Evolutionary conservation across 2,888 invertebrate genomes (phyloP).

Genomic region (Synergus itoensis): DNA sequence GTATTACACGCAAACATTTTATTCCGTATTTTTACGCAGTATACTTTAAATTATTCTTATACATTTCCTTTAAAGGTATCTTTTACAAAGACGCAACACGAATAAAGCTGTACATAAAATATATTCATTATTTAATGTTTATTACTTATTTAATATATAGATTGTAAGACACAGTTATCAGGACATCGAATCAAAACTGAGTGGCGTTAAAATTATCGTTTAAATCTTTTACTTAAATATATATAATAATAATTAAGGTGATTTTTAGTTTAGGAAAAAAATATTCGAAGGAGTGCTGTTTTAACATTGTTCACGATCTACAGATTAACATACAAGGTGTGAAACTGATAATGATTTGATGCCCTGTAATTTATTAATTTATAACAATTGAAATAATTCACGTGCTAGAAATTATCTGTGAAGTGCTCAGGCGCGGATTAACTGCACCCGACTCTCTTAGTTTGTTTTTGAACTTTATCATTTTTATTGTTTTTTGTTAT

Average conservation of each 20-base stretch:
- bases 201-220: neutral
- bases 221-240: neutral
- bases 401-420: slow-evolving; percentile 29
- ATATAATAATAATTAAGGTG: neutral
- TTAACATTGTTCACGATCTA: neutral
- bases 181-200: slow-evolving; percentile 35
- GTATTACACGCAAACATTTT: slow-evolving; percentile 17
- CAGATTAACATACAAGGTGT: neutral
- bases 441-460: neutral
- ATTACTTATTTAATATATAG: slow-evolving; percentile 32
- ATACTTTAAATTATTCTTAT: slow-evolving; percentile 19
- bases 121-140: slow-evolving; percentile 27
- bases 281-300: neutral
- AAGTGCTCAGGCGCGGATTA: slow-evolving; percentile 27
- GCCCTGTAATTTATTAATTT: neutral
- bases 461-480: slow-evolving; percentile 23
- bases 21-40: slow-evolving; percentile 6
- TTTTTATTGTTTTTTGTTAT: slow-evolving; percentile 6
- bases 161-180: slow-evolving; percentile 38
- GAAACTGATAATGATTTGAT: slow-evolving; percentile 30
- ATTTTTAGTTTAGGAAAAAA: neutral
- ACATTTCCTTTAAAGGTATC: slow-evolving; percentile 17
- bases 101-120: slow-evolving; percentile 41
- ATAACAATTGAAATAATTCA: slow-evolving; percentile 10
- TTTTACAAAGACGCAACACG: slow-evolving; percentile 36